These are phyloP conservation scores for Goniozus legneri DNA, from an alignment of 1,140 invertebrate genomes.

Conservation along the genomic window DNA sequence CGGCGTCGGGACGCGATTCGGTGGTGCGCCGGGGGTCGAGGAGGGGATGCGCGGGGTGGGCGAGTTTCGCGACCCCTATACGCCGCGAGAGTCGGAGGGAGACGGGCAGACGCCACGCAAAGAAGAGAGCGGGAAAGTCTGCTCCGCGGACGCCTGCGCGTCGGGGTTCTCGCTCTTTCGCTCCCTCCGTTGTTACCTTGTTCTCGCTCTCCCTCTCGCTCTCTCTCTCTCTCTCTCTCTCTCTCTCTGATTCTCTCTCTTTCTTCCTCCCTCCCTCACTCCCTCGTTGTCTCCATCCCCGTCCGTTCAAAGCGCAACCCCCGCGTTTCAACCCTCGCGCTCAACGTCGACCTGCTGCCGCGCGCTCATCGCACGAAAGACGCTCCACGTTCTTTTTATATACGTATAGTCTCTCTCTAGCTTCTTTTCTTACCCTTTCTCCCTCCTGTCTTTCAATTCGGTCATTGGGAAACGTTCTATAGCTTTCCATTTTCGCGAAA, in stretches of 20 bases:
- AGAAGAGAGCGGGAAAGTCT: too few species aligned
- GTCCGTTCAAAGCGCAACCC: too few species aligned
- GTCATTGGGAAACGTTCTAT: too few species aligned
- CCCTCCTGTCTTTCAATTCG: not conserved
- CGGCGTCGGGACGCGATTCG: conserved; percentile 25
- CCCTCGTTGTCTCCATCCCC: not conserved
- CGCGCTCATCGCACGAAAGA: too few species aligned
- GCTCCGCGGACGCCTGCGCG: conserved; percentile 11
- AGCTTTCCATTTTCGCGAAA: too few species aligned
- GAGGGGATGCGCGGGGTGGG: not conserved
- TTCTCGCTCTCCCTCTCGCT: conserved; percentile 21
- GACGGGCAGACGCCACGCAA: conserved; percentile 3
- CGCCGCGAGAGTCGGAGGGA: conserved; percentile 3
- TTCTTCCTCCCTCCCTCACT: not conserved
- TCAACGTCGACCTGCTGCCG: too few species aligned
- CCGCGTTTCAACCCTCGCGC: too few species aligned
- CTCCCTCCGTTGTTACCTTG: not conserved
- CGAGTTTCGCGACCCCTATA: not conserved
- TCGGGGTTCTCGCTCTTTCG: too few species aligned
- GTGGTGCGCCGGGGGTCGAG: not conserved
- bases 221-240: conserved; percentile 10
- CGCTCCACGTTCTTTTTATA: not conserved
- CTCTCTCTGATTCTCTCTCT: conserved; percentile 6
- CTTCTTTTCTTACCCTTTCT: conserved; percentile 1
- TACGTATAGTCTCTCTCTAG: too few species aligned